These are phyloP conservation scores for Aphidius colemani DNA, from an alignment of 2,888 invertebrate species.

Conservation along the genomic window DNA sequence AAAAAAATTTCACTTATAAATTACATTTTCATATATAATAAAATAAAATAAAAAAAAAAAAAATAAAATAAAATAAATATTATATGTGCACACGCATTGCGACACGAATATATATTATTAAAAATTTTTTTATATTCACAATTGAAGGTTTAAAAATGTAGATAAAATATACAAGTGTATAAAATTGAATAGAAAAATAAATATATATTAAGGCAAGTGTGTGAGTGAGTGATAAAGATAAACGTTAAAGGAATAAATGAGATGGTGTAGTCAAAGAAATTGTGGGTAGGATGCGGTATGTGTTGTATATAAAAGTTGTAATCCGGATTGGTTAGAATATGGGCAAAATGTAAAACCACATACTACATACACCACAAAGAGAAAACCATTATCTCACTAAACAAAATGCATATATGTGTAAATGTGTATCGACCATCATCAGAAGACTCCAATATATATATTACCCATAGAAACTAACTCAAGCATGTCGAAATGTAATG, in stretches of 20 bases:
- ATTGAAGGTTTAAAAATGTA: too few species aligned
- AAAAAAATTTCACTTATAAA: too few species aligned
- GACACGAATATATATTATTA: too few species aligned
- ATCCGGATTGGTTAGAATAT: slow-evolving; percentile 17
- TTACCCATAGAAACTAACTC: slow-evolving; percentile 32
- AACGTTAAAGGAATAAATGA: slow-evolving; percentile 7
- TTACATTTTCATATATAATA: too few species aligned
- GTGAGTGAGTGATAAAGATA: background rate
- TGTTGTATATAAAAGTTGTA: slow-evolving; percentile 3
- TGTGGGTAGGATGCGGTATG: too few species aligned
- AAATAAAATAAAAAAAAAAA: too few species aligned
- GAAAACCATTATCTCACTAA: slow-evolving; percentile 1
- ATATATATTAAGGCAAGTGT: background rate
- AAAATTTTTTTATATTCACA: too few species aligned
- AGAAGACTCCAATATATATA: slow-evolving; percentile 9
- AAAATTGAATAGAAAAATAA: background rate
- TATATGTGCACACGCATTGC: too few species aligned
- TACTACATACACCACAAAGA: slow-evolving; percentile 1
- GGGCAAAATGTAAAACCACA: slow-evolving; percentile 16
- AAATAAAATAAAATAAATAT: too few species aligned
- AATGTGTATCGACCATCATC: background rate
- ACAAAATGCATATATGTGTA: background rate
- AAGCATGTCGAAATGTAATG: slow-evolving; percentile 34
- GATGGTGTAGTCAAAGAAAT: slow-evolving; percentile 19
- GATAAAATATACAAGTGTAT: too few species aligned